A percentile compares a stretch with the other conserved stretches of the same genome.
Conservation (phyloP, 2,797 vertebrate species). For the Tinamus major region DNA sequence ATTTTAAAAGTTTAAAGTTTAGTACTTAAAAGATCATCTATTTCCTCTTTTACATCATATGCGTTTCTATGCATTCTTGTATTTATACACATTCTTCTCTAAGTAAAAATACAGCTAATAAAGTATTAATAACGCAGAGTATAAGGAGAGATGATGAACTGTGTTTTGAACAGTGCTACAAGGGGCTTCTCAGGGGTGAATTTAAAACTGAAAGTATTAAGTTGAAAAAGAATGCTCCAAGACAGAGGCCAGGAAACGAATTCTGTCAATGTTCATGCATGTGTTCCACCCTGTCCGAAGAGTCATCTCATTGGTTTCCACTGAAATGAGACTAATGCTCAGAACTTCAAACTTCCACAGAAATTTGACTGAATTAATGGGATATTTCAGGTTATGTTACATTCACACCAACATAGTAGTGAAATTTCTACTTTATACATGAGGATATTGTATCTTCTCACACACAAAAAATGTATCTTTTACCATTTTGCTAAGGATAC, state of each 20-base stretch:
- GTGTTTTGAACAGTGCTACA: background rate
- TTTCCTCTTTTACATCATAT: background rate
- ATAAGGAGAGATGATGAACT: background rate
- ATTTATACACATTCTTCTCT: background rate
- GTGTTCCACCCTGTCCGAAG: accelerated
- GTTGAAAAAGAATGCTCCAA: background rate
- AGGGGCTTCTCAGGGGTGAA: background rate
- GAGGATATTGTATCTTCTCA: background rate
- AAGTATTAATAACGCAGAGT: background rate
- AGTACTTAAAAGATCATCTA: background rate
- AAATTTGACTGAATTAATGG: background rate
- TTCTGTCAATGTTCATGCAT: background rate
- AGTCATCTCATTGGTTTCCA: background rate
- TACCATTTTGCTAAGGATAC: background rate
- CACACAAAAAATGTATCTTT: background rate
- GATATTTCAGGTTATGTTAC: accelerated
- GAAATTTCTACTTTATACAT: background rate
- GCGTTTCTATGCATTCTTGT: background rate
- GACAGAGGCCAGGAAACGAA: background rate
- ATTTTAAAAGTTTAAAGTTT: background rate
- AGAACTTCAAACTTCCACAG: background rate
- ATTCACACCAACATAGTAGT: background rate
- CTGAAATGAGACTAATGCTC: background rate
- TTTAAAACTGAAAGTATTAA: background rate
- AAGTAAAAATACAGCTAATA: background rate